Evolutionary conservation across 2,113 vertebrate genomes (phyloP), one percentile per base, ranked within the genome.

Genomic region (Promerops cafer): DNA sequence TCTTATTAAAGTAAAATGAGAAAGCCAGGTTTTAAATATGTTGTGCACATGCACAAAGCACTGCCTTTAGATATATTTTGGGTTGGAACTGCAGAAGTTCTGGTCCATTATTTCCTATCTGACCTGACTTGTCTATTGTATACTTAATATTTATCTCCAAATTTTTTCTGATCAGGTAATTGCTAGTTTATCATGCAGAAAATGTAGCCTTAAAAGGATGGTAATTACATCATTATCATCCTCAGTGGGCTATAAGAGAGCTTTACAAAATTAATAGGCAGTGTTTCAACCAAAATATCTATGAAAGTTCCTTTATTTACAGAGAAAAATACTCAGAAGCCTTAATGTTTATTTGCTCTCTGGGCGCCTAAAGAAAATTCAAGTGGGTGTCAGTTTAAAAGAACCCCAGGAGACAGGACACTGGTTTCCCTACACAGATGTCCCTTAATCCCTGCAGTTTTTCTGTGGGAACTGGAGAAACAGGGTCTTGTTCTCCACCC

Each of bases 81-180:
- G 39, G 95, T 91, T 96, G 94, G 75, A 95, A 81, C 80, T 92
- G 84, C 40, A 53, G 83, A 92, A 97, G n/a, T 87, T 80, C 64
- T 95, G 70, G 63, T 95, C 63, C 86, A 66, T 96, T 97, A 96
- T 90, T 97, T 92, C 61, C 91, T 6, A 14, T 71, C 56, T 87
- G 92, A 96, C 83, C 80, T 83, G 90, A 90, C 94, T 97, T 78
- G 74, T 93, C 80, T 96, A 94, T 92, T 96, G 61, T 91, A 44
- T 89, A 95, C 69, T 94, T 96, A 96, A 96, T 94, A 94, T 54
- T 85, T 91, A 71, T 90, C 95, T 96, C 79, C 86, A 90, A 94
- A 92, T 65, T 96, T 92, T 95, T 93, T 93, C 77, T 97, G 93
- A 98, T 97, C 70, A 94, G 92, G 61, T 96, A 98, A 97, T 97